Conservation (phyloP, 1,140 invertebrate genomes). For the Pachyrhynchus sulphureomaculatus region DNA sequence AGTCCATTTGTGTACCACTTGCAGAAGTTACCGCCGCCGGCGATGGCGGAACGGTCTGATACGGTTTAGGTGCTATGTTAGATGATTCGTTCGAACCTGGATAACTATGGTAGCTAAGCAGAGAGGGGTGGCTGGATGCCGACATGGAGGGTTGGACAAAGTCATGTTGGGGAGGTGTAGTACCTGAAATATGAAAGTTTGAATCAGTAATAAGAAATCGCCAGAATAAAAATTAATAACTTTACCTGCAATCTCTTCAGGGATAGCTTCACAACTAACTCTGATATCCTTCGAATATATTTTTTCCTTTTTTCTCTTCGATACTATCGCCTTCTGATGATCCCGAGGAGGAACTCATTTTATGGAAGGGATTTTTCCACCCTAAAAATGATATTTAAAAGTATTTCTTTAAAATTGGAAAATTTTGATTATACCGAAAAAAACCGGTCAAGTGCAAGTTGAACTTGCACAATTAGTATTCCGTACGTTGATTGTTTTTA, state of each 20-base stretch:
- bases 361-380: conserved; percentile 72
- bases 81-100: conserved; percentile 42
- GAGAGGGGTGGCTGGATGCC: conserved; percentile 39
- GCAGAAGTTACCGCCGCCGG: conserved; percentile 33
- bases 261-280: conserved; percentile 85
- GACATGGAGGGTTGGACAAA: background rate
- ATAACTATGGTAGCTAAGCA: conserved; percentile 48
- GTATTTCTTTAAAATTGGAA: too few species aligned
- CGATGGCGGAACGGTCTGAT: conserved; percentile 45
- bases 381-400: background rate
- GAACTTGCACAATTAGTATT: too few species aligned
- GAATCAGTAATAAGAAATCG: background rate
- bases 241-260: conserved; percentile 78
- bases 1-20: conserved; percentile 16
- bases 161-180: conserved; percentile 56
- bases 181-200: conserved; percentile 33
- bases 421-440: too few species aligned
- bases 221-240: too few species aligned
- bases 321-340: conserved; percentile 46
- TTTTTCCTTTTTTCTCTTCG: conserved; percentile 60
- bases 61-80: conserved; percentile 35
- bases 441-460: too few species aligned
- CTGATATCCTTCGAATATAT: conserved; percentile 68
- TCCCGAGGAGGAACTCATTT: conserved; percentile 35
- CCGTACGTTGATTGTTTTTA: too few species aligned